Evolutionary conservation across 1,140 invertebrate genomes (phyloP).

Genomic region (Drosophila littoralis): DNA sequence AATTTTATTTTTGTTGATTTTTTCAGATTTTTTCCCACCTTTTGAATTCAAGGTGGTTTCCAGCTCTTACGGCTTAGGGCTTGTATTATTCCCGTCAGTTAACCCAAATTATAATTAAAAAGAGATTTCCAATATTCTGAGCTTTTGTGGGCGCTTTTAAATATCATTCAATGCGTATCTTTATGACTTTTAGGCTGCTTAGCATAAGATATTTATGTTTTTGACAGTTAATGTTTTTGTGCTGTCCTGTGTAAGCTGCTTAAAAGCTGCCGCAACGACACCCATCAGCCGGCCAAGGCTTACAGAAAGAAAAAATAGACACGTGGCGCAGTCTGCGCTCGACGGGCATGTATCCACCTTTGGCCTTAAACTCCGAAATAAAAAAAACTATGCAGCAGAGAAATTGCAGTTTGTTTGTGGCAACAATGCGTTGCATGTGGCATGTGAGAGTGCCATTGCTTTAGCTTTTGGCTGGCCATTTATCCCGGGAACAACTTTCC

Average conservation of each 20-base stretch:
- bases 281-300: constrained; percentile 4
- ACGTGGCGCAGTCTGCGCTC: constrained; percentile 1
- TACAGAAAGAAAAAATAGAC: too few relatives aligned
- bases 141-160: neutral
- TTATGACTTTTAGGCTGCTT: neutral
- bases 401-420: constrained; percentile 32
- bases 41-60: too few relatives aligned
- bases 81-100: too few relatives aligned
- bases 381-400: constrained; percentile 12
- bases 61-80: too few relatives aligned
- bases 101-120: too few relatives aligned
- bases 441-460: constrained; percentile 6
- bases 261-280: constrained; percentile 6
- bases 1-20: too few relatives aligned
- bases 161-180: neutral
- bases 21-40: too few relatives aligned
- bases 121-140: neutral
- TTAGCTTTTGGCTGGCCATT: constrained; percentile 65
- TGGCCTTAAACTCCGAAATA: constrained; percentile 37
- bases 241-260: constrained; percentile 12
- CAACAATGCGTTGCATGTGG: constrained; percentile 16
- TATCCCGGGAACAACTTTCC: constrained; percentile 43
- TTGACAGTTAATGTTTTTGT: constrained; percentile 15
- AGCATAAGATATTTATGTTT: constrained; percentile 10
- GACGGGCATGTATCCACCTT: neutral